These are phyloP conservation scores for Harmothoe impar DNA, from an alignment of 2,888 invertebrate genomes.

Conservation along the genomic window DNA sequence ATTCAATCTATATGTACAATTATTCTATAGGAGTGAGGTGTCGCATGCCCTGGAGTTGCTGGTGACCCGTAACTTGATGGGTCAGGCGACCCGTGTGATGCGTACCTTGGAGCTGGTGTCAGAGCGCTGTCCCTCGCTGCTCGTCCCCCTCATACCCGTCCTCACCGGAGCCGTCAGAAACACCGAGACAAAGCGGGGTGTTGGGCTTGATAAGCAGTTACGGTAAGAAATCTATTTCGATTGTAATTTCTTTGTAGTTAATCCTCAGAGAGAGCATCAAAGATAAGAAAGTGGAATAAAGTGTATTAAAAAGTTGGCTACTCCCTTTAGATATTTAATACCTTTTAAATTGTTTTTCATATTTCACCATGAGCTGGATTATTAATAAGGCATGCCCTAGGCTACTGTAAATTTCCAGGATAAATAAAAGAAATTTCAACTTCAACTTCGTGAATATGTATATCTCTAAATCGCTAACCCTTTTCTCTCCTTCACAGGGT, in stretches of 20 bases:
- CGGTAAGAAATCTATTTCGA: constrained; percentile 69
- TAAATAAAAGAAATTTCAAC: too few relatives aligned
- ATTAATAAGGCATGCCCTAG: too few relatives aligned
- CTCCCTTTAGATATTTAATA: too few relatives aligned
- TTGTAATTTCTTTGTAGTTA: too few relatives aligned
- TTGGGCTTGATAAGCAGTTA: constrained; percentile 73
- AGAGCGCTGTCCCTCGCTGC: constrained; percentile 67
- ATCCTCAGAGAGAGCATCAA: too few relatives aligned
- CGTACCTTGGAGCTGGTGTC: constrained; percentile 71
- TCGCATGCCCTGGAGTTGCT: constrained; percentile 13
- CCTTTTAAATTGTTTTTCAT: too few relatives aligned
- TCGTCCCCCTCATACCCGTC: constrained; percentile 68
- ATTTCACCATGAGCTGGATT: too few relatives aligned
- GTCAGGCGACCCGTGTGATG: constrained; percentile 69
- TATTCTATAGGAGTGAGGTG: neutral
- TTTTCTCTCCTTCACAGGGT: constrained; percentile 21
- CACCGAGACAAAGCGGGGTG: constrained; percentile 73
- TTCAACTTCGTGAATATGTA: too few relatives aligned
- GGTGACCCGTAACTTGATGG: constrained; percentile 66
- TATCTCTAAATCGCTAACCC: too few relatives aligned
- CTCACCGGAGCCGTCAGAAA: constrained; percentile 70
- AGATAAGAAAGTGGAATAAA: too few relatives aligned
- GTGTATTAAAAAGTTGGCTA: too few relatives aligned
- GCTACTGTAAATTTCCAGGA: too few relatives aligned
- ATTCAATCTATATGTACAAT: neutral